A percentile compares a stretch with the other conserved stretches of the same genome.
Evolutionary conservation across 2,113 vertebrate genomes (phyloP).

Genomic region (Pterocles orientalis): DNA sequence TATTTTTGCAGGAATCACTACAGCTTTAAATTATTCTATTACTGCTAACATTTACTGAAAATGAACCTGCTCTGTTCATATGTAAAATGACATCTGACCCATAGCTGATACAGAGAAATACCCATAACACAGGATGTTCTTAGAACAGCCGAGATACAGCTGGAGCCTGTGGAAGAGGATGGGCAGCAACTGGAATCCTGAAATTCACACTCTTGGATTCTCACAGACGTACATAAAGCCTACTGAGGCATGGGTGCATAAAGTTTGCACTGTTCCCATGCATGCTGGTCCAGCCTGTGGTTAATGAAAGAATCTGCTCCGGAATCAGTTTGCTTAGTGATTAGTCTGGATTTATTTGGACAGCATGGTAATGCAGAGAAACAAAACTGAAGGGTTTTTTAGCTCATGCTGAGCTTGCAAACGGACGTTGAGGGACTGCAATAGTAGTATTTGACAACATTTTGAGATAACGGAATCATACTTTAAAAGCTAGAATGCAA

Average conservation of each 20-base stretch:
- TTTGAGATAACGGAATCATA: background rate
- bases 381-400: background rate
- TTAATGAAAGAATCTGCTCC: background rate
- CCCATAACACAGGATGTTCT: background rate
- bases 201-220: background rate
- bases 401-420: background rate
- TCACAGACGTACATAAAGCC: background rate
- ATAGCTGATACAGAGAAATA: rapidly evolving
- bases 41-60: background rate
- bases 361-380: background rate
- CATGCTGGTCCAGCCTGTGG: background rate
- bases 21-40: background rate
- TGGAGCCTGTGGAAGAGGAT: background rate
- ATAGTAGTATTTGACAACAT: background rate
- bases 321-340: background rate
- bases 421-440: background rate
- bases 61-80: background rate
- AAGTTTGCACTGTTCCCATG: rapidly evolving
- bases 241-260: background rate
- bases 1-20: background rate
- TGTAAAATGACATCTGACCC: background rate
- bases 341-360: background rate
- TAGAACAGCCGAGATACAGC: background rate
- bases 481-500: background rate
- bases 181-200: background rate